A percentile compares a stretch with the other conserved stretches of the same genome.
Evolutionary conservation across 2,113 vertebrate species (phyloP).

Genomic region (Pygoscelis antarcticus): DNA sequence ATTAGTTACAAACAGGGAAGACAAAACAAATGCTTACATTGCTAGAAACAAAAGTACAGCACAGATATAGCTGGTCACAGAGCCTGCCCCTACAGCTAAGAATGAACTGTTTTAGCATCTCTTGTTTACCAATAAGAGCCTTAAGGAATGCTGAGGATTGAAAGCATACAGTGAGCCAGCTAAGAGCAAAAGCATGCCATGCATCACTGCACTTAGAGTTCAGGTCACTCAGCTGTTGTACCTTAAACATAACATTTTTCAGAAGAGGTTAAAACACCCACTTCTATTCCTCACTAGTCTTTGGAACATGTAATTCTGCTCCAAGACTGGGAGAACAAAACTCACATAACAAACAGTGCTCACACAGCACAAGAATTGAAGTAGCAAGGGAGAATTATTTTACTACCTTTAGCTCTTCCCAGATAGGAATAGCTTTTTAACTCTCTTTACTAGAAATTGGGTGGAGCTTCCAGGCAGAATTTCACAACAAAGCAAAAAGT

Average conservation of each 20-base stretch:
- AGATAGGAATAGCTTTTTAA: neutral
- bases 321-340: neutral
- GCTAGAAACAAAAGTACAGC: neutral
- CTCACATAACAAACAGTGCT: neutral
- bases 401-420: neutral
- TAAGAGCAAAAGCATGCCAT: neutral
- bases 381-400: neutral
- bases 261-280: neutral
- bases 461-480: neutral
- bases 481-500: neutral
- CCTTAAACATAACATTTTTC: neutral
- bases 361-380: neutral
- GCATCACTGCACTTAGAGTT: neutral
- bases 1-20: neutral
- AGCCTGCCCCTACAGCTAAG: neutral
- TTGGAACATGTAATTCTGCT: neutral
- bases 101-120: neutral
- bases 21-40: neutral
- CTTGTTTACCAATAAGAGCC: neutral
- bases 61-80: neutral
- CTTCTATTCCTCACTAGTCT: neutral
- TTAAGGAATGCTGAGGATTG: neutral
- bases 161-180: accelerated
- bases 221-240: neutral
- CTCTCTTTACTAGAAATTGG: neutral